These are phyloP conservation scores for Drosophila micromelanica DNA, from an alignment of 1,140 invertebrate genomes.

Conservation along the genomic window DNA sequence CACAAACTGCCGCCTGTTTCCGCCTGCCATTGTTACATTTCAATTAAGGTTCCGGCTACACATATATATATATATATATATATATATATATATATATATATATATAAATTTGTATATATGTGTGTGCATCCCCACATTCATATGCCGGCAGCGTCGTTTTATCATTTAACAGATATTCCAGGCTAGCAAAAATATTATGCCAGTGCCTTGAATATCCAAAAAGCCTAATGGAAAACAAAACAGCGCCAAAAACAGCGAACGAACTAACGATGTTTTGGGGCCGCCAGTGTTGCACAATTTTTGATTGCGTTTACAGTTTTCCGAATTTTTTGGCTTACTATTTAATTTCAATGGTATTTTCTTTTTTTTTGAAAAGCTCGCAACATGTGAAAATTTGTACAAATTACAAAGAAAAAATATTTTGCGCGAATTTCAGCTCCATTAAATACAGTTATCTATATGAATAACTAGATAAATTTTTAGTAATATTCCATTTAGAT, in stretches of 20 bases:
- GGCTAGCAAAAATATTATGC: slow-evolving; percentile 68
- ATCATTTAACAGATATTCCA: slow-evolving; percentile 77
- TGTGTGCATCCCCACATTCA: no score
- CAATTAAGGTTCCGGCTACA: slow-evolving; percentile 66
- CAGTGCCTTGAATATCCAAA: slow-evolving; percentile 53
- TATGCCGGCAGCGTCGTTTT: slow-evolving; percentile 66
- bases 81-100: no score
- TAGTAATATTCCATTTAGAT: no score
- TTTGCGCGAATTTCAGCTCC: no score
- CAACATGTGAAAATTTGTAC: no score
- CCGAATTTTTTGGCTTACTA: not conserved
- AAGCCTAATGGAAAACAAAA: slow-evolving; percentile 42
- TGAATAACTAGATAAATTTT: no score
- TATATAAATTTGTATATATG: no score
- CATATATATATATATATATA: not conserved
- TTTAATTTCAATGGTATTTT: not conserved
- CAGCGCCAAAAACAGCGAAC: not conserved
- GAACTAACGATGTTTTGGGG: no score
- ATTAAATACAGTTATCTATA: no score
- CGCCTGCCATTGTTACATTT: slow-evolving; percentile 78
- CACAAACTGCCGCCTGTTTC: slow-evolving; percentile 58
- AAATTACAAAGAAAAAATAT: no score
- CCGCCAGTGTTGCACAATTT: not conserved
- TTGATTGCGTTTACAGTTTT: not conserved
- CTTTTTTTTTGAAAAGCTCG: no score